Evolutionary conservation across 2,113 vertebrate species (phyloP).

Genomic region (Loxodonta africana): DNA sequence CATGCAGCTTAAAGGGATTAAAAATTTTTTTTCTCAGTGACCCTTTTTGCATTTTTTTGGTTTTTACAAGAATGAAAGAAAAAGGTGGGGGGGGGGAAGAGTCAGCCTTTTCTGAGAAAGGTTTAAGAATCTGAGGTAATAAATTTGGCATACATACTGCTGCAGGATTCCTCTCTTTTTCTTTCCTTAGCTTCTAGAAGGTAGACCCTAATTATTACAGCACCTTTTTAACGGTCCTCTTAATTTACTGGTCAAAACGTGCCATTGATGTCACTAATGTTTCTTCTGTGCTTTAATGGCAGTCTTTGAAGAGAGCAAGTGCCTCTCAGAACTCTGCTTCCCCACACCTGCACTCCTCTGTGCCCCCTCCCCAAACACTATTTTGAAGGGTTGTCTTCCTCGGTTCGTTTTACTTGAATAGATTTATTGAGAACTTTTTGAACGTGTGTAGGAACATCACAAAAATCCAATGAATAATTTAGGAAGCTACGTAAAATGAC

Average conservation of each 20-base stretch:
- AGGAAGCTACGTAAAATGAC: slow-evolving; percentile 58
- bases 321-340: neutral
- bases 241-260: slow-evolving; percentile 32
- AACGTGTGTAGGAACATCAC: slow-evolving; percentile 61
- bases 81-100: neutral
- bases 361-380: neutral
- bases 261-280: neutral
- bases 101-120: neutral
- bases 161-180: neutral
- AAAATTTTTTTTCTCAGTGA: neutral
- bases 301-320: slow-evolving; percentile 38
- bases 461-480: slow-evolving; percentile 73
- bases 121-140: slow-evolving; percentile 15
- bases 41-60: neutral
- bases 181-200: slow-evolving; percentile 3
- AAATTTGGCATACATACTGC: neutral
- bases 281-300: slow-evolving; percentile 61
- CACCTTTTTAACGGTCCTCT: neutral
- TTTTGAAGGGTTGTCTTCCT: slow-evolving; percentile 47
- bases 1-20: neutral
- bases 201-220: neutral
- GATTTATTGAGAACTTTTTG: slow-evolving; percentile 56
- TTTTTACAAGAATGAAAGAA: neutral
- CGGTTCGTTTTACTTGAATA: slow-evolving; percentile 38
- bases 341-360: neutral